Evolutionary conservation across 2,113 vertebrate genomes (phyloP), one percentile per base, ranked within the genome.

Genomic region (Dromaius novaehollandiae): DNA sequence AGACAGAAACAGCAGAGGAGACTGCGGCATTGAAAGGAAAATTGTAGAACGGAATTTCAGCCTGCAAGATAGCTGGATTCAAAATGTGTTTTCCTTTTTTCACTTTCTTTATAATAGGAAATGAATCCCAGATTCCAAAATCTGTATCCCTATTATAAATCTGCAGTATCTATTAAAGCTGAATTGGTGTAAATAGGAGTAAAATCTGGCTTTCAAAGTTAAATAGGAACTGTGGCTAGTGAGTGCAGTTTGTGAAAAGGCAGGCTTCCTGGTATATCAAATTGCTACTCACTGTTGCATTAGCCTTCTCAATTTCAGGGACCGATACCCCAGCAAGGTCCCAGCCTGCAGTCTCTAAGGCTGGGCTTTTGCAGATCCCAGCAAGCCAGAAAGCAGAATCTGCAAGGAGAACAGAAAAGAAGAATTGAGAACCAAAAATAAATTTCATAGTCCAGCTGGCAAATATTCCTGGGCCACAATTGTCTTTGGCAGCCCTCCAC

Each of bases 401-500:
- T 96, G 40, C 64, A 94, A 97, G 60, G 75, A 95, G 76, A 96
- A 87, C 1, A 24, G 73, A 58, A 34, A n/a, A 28, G 26, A 63
- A 88, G 56, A 96, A 86, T 40, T 28, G 71, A 95, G 88, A 97
- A 89, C 6, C 44, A 92, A 82, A 93, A 94, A 77, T 61, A 87
- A 94, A 89, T 78, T 6, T 14, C 28, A 5, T 40, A 64, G 88
- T 87, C 95, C 90, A 95, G 32, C 94, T 98, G 97, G 97, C 97
- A 95, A 93, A 76, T 88, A 90, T 71, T 85, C 42, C 36, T 8
- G 53, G 75, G 75, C 97, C 97, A 95, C 93, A 96, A 63, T 83
- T 96, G 87, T 94, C 89, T 97, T 97, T 98, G 98, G 98, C 97
- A 96, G 14, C 6, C 36, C 84, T 85, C 94, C 89, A 90, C 44